Evolutionary conservation across 2,113 vertebrate species (phyloP).

Genomic region (Hiodon tergisus): DNA sequence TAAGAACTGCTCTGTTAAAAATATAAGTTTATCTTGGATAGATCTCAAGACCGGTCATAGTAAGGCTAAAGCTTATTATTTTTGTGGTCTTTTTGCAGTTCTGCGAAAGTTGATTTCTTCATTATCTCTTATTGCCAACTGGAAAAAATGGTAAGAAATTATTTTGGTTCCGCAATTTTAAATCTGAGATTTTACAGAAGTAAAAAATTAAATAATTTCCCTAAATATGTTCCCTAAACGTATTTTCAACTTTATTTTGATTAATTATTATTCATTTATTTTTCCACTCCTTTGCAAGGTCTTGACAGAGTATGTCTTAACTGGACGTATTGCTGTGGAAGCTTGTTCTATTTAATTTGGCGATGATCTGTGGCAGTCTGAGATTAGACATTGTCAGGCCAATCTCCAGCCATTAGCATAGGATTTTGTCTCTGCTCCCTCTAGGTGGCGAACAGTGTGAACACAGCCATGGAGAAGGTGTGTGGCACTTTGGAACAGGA

Average conservation of each 20-base stretch:
- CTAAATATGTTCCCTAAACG: too few relatives aligned
- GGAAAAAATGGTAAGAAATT: conserved; percentile 71
- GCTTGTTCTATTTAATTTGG: too few relatives aligned
- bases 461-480: conserved; percentile 69
- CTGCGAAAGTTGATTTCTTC: conserved; percentile 79
- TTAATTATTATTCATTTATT: too few relatives aligned
- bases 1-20: too few relatives aligned
- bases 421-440: background rate
- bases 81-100: conserved; percentile 48
- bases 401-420: too few relatives aligned
- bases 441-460: conserved; percentile 78
- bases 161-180: background rate
- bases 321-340: too few relatives aligned
- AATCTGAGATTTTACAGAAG: background rate
- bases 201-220: too few relatives aligned
- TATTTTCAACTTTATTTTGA: too few relatives aligned
- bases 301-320: too few relatives aligned
- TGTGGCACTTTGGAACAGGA: conserved; percentile 70
- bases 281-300: too few relatives aligned
- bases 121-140: conserved; percentile 77
- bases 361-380: too few relatives aligned
- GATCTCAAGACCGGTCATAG: background rate
- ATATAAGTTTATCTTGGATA: background rate
- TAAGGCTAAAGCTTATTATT: background rate
- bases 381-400: too few relatives aligned